These are phyloP conservation scores for Ibycter americanus DNA, from an alignment of 2,797 vertebrate species.

Conservation along the genomic window DNA sequence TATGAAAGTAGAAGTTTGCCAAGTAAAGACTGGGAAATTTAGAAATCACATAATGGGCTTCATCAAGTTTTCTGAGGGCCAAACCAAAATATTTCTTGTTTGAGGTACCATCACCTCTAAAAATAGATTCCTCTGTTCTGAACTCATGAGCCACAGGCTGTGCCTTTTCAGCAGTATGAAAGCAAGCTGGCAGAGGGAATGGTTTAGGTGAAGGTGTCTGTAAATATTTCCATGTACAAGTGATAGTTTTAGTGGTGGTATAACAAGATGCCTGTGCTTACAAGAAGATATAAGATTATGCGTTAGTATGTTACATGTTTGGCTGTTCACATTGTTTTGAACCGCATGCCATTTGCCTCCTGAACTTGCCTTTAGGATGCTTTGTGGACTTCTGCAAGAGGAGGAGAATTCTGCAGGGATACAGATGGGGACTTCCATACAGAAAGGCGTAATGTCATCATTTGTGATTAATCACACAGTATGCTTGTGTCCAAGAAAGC, in stretches of 20 bases:
- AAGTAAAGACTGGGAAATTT: not conserved
- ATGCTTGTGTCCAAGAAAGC: not conserved
- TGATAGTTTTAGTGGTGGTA: not conserved
- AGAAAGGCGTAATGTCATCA: not conserved
- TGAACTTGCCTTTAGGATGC: not conserved
- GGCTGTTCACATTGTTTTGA: not conserved
- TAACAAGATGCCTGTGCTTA: not conserved
- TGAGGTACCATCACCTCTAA: not conserved
- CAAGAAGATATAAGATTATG: not conserved
- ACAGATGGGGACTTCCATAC: not conserved
- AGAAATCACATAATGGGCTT: not conserved
- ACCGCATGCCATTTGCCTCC: not conserved
- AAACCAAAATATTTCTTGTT: not conserved
- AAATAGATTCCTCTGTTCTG: not conserved
- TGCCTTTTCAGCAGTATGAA: not conserved
- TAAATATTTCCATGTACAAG: not conserved
- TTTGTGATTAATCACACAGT: not conserved
- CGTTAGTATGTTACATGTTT: rapidly evolving
- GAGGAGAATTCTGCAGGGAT: not conserved
- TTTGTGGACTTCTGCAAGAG: not conserved
- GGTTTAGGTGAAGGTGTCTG: not conserved
- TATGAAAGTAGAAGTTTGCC: not conserved
- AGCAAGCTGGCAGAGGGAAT: not conserved
- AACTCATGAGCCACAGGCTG: not conserved
- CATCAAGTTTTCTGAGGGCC: not conserved